Percentiles rank a stretch among this genome's conserved stretches.
These are phyloP conservation scores for Coelinius sp. DNA, from an alignment of 2,888 invertebrate species.

Conservation along the genomic window DNA sequence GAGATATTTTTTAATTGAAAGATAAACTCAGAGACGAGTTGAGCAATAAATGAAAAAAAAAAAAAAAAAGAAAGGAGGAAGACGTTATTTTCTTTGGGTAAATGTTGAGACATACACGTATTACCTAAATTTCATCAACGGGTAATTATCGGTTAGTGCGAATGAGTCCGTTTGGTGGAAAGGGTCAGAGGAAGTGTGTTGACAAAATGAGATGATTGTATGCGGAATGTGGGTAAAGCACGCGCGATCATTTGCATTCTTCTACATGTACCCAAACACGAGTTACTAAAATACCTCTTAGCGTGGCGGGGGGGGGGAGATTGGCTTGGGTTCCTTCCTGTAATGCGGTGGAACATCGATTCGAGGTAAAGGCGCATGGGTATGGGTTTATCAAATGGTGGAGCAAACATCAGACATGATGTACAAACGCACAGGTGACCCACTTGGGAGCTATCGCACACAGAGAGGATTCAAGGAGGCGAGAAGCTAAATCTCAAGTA, in stretches of 20 bases:
- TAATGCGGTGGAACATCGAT: conserved; percentile 15
- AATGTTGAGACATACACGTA: conserved; percentile 4
- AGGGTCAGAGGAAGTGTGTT: conserved; percentile 34
- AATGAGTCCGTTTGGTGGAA: neutral
- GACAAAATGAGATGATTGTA: conserved; percentile 35
- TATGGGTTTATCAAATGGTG: conserved; percentile 17
- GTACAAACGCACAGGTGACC: conserved; percentile 36
- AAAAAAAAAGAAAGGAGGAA: neutral
- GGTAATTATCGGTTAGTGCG: neutral
- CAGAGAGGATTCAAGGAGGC: conserved; percentile 1
- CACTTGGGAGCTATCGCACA: conserved; percentile 32
- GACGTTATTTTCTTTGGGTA: neutral
- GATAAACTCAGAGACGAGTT: neutral
- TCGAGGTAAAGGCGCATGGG: neutral
- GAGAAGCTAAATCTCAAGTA: neutral
- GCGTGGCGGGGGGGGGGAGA: neutral
- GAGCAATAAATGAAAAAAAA: neutral
- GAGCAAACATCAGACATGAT: conserved; percentile 5
- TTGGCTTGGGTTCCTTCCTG: neutral
- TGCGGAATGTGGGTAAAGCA: neutral
- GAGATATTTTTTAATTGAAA: neutral
- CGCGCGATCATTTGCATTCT: conserved; percentile 9
- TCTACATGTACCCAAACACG: neutral
- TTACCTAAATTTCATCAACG: conserved; percentile 32
- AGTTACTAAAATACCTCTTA: neutral